A percentile compares a stretch with the other conserved stretches of the same genome.
Evolutionary conservation across 2,888 invertebrate genomes (phyloP).

Genomic region (Aspidapion aeneum): DNA sequence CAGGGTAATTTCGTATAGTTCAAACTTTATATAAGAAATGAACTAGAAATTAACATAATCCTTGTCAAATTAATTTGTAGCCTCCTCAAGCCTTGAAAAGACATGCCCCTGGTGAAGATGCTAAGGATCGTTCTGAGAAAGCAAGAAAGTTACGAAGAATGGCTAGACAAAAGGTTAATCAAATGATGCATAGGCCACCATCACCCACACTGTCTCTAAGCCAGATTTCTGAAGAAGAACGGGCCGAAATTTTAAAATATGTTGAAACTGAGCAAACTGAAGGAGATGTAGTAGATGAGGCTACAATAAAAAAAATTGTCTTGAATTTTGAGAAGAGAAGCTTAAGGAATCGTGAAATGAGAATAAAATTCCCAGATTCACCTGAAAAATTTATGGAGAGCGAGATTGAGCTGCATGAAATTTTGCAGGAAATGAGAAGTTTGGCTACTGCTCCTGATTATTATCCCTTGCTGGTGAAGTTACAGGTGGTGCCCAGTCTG

Average conservation of each 20-base stretch:
- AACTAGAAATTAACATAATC: too few species aligned
- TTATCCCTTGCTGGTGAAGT: conserved; percentile 86
- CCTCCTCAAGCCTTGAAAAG: conserved; percentile 82
- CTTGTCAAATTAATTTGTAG: too few species aligned
- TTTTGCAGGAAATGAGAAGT: conserved; percentile 84
- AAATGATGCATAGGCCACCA: conserved; percentile 49
- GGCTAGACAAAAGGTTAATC: conserved; percentile 53
- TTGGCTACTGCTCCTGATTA: conserved; percentile 94
- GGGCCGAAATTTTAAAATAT: conserved; percentile 75
- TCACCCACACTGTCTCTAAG: conserved; percentile 50
- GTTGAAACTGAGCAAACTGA: conserved; percentile 78
- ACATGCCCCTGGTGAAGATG: conserved; percentile 58
- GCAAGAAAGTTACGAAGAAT: conserved; percentile 60
- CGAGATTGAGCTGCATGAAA: conserved; percentile 73
- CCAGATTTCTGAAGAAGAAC: conserved; percentile 63
- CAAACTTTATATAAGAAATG: too few species aligned
- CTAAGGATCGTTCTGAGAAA: conserved; percentile 63
- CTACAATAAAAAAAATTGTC: conserved; percentile 81
- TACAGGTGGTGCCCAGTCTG: conserved; percentile 86
- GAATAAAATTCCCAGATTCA: conserved; percentile 96
- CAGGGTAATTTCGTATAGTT: too few species aligned
- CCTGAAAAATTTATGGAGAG: conserved; percentile 99
- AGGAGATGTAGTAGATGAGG: conserved; percentile 87
- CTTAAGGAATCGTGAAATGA: conserved; percentile 93
- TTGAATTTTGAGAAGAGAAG: conserved; percentile 93